Base-by-base conservation (phyloP, 2,113 vertebrate species). In the Platanista minor region DNA sequence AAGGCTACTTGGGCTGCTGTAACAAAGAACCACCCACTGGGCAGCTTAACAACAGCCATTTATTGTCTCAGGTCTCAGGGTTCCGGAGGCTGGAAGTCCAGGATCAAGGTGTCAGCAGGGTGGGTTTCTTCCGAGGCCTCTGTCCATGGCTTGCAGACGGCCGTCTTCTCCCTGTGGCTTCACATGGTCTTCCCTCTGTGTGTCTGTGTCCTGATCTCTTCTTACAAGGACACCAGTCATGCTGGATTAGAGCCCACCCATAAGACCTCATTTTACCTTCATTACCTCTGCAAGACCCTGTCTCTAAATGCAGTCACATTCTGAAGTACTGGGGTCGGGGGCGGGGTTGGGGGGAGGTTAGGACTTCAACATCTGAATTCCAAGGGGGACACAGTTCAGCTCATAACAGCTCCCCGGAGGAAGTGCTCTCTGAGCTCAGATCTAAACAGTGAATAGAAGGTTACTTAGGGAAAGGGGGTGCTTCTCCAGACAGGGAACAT, bases 181-280 rank as follows among this genome's bases (percentile, higher is more conserved):
- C 43, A 6, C 3, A 0, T 43, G 31, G 20, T 5, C 7, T 1
- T 21, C 1, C 23, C 71, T 57, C 43, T 14, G 2, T 27, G 9
- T 18, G 8, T 85, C 57, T 69, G 14, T 62, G 54, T 25, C 75
- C 72, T 43, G 1, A 39, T 41, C 54, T 87, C 46, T 25, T 39
- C 46, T 17, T 39, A 49, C 1, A 1, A 72, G 64, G 54, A 33
- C 8, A 15, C 25, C 69, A 3, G 67, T 18, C 20, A 0, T 4
- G 0, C 11, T 33, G 41, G 29, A n/a, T 17, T 39, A 8, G 87
- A 39, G 33, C 20, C 27, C 27, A 54, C 17, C 12, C 12, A 0
- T 3, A 2, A 25, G 12, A 39, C 8, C 8, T 41, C 14, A 10
- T 64, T 64, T 39, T 43, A 33, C 36, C 21, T 17, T 20, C n/a